A percentile compares a stretch with the other conserved stretches of the same genome.
Conservation (phyloP, 2,888 invertebrate species). For the Periphyllus acericola region DNA sequence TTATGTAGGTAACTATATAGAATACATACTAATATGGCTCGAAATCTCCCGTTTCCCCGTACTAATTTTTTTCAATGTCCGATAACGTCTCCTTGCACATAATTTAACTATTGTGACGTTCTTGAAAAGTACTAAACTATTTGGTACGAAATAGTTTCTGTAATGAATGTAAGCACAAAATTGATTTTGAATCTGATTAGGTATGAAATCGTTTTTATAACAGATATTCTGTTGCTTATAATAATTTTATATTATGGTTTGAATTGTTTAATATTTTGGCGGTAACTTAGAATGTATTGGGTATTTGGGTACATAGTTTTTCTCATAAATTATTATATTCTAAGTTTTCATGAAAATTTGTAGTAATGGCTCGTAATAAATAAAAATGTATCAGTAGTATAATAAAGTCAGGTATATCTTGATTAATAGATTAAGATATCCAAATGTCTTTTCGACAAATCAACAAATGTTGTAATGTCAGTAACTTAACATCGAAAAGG, state of each 20-base stretch:
- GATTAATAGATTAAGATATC: no score
- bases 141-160: not conserved
- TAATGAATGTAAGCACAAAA: not conserved
- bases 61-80: not conserved
- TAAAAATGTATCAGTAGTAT: no score
- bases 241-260: not conserved
- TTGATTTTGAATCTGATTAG: no score
- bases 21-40: not conserved
- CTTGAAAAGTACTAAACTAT: not conserved
- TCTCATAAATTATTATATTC: no score
- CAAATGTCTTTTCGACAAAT: no score
- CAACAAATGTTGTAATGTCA: no score
- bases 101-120: not conserved
- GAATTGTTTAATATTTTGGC: not conserved
- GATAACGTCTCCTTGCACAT: not conserved
- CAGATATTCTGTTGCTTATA: not conserved
- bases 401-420: no score
- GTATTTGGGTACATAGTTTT: no score
- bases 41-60: not conserved
- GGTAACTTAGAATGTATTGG: no score
- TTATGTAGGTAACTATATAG: not conserved
- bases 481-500: no score
- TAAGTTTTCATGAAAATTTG: no score
- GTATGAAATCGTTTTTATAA: not conserved
- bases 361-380: no score